phyloP scores from a whole-genome alignment of 1,140 invertebrate species.

The Pogonus chalceus region DNA sequence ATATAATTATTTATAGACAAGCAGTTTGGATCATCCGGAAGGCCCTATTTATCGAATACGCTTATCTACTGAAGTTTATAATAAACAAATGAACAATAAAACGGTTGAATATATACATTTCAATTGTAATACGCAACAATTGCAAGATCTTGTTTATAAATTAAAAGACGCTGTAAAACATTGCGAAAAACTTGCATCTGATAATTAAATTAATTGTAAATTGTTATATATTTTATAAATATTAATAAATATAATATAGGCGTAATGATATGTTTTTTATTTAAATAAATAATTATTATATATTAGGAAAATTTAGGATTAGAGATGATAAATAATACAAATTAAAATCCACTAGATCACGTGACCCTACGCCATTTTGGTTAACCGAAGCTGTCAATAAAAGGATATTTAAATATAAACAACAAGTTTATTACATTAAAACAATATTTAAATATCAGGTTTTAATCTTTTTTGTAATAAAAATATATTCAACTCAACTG shows the following conservation, averaged over 20 bases:
- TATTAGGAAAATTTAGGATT: no score
- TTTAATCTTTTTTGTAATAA: background rate
- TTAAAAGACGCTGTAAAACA: constrained; percentile 52
- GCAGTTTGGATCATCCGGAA: constrained; percentile 30
- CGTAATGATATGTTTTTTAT: no score
- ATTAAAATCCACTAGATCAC: constrained; percentile 2
- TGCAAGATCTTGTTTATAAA: constrained; percentile 57
- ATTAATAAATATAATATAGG: no score
- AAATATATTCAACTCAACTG: background rate
- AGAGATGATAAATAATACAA: no score
- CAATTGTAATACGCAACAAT: constrained; percentile 47
- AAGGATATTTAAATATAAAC: constrained; percentile 5
- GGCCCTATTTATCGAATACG: constrained; percentile 36
- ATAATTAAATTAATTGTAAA: no score
- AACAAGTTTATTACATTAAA: background rate
- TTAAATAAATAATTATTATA: no score
- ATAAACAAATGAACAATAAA: constrained; percentile 35
- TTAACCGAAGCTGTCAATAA: constrained; percentile 5
- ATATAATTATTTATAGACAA: constrained; percentile 34
- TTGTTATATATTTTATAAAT: no score
- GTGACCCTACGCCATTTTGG: background rate
- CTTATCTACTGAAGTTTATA: constrained; percentile 31
- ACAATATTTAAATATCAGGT: background rate
- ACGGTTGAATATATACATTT: constrained; percentile 42
- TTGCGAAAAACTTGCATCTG: constrained; percentile 41